Conservation (phyloP, 1,140 invertebrate species). For the Caerostris darwini region DNA sequence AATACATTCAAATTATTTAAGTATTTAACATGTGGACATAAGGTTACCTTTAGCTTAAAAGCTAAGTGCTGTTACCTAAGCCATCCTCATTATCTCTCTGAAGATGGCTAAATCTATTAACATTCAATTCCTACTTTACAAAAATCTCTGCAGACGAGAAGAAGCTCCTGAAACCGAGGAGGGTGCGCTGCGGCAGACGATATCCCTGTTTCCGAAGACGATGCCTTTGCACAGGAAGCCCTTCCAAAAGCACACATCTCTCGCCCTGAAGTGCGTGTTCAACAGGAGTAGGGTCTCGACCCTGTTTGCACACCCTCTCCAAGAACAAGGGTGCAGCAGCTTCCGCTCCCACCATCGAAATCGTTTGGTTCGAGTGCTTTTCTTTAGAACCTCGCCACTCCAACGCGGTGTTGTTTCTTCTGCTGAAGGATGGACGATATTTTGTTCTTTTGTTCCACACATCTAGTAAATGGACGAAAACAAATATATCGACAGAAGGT, state of each 20-base stretch:
- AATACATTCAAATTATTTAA: too few relatives aligned
- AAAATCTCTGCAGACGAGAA: neutral
- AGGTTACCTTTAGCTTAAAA: neutral
- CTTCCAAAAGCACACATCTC: neutral
- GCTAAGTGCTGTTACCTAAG: neutral
- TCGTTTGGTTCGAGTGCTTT: slow-evolving; percentile 40
- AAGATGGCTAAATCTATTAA: neutral
- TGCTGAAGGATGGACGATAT: neutral
- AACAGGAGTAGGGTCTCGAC: slow-evolving; percentile 7
- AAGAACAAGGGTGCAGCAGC: neutral
- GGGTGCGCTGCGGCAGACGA: neutral
- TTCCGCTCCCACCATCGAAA: slow-evolving; percentile 31
- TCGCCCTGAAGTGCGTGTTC: slow-evolving; percentile 17
- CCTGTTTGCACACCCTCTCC: slow-evolving; percentile 26
- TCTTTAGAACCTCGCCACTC: neutral
- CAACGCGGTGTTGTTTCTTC: neutral
- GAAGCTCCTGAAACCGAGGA: neutral
- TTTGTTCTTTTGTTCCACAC: neutral
- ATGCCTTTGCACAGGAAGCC: neutral
- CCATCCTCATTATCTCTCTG: neutral
- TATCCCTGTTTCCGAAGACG: neutral
- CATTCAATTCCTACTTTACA: neutral
- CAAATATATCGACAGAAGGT: slow-evolving; percentile 48
- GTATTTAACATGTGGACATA: neutral
- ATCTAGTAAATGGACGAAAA: slow-evolving; percentile 11